phyloP scores from a whole-genome alignment of 1,140 invertebrate genomes.

The Chionoecetes opilio region DNA sequence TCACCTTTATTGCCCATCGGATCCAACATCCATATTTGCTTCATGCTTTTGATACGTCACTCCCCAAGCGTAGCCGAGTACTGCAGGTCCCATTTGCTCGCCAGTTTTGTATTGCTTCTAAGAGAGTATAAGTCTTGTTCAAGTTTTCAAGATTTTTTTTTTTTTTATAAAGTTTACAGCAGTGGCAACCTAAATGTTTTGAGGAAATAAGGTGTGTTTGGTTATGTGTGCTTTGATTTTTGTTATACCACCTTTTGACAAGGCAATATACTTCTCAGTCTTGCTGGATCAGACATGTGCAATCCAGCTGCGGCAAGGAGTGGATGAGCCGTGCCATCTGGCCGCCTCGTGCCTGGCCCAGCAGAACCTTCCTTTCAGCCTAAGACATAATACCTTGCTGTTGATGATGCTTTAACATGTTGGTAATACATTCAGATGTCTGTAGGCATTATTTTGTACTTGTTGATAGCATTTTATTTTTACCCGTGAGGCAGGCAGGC shows the following conservation, averaged over 20 bases:
- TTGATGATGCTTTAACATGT: slow-evolving; percentile 53
- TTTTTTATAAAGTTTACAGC: neutral
- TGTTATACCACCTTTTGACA: slow-evolving; percentile 61
- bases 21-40: slow-evolving; percentile 69
- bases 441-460: slow-evolving; percentile 59
- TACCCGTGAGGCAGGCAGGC: slow-evolving; percentile 38
- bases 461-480: slow-evolving; percentile 58
- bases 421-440: slow-evolving; percentile 64
- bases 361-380: slow-evolving; percentile 44
- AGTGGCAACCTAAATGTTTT: slow-evolving; percentile 66
- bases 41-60: slow-evolving; percentile 72
- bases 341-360: slow-evolving; percentile 56
- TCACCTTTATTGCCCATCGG: slow-evolving; percentile 56
- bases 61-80: slow-evolving; percentile 73
- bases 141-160: slow-evolving; percentile 58
- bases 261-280: slow-evolving; percentile 67
- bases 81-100: slow-evolving; percentile 69
- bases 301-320: slow-evolving; percentile 45
- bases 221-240: slow-evolving; percentile 70
- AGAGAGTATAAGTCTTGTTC: slow-evolving; percentile 61
- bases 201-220: slow-evolving; percentile 72
- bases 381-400: slow-evolving; percentile 33
- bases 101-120: slow-evolving; percentile 71
- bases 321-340: slow-evolving; percentile 53
- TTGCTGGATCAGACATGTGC: slow-evolving; percentile 63